Base-by-base conservation (phyloP, 1,140 invertebrate species). In the Drosophila mojavensis region DNA sequence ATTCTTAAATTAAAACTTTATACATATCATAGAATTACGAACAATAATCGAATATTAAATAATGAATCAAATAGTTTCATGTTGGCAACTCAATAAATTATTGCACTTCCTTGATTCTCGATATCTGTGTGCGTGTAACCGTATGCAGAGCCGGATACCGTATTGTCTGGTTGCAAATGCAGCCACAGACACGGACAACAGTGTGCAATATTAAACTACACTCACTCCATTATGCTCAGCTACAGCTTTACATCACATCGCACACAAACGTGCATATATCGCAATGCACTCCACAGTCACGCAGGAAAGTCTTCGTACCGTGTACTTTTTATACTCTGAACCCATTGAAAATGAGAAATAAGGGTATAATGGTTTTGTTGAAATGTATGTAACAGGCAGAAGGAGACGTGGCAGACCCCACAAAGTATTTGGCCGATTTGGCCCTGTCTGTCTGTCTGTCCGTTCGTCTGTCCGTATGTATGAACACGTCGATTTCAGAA, bases 171-270 rank as follows among this genome's bases (percentile, higher is more conserved):
- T 5, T 10, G 43, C 43, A 61, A 61, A 7, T 61, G 13, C 59
- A 48, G 59, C 59, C 59, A 48, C 41, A 43, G 64, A 80, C 62
- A 26, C 75, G 71, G 56, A 39, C 79, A 63, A 76, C 67, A 76
- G 79, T 73, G 70, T 75, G 63, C 45, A 79, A 84, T 78, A 79
- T 84, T 39, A 80, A 76, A 80, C 77, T 76, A 67, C 77, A 65
- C 17, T 55, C 65, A 47, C 72, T 54, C 71, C 63, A 80, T 79
- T 77, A 80, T 66, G 50, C 79, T 62, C 48, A 64, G 64, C 17
- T 26, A 54, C 26, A 26, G 55, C 60, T 59, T 59, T 59, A 65
- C 75, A 75, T 59, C 63, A 55, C 63, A 68, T 69, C 20, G 69
- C 58, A 55, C 48, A 33, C 50, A n/a, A 28, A 56, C 43, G 15